Conservation (phyloP, 1,140 invertebrate genomes). For the Olivierus martensii region DNA sequence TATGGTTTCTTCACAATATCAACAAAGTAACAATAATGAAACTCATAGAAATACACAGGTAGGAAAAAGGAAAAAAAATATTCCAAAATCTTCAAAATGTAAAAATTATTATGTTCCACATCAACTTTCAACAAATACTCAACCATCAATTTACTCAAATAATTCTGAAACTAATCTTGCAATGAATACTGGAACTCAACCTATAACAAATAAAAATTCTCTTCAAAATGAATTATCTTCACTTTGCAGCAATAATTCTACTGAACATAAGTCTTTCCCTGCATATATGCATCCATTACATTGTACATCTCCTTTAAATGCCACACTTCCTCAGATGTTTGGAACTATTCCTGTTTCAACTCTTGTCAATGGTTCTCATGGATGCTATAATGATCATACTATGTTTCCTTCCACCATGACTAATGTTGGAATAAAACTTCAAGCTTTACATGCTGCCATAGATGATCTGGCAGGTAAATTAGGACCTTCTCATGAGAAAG, state of each 20-base stretch:
- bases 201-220: slow-evolving; percentile 3
- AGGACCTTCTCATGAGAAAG: slow-evolving; percentile 13
- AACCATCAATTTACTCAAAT: neutral
- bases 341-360: slow-evolving; percentile 11
- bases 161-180: too few species aligned
- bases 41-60: too few species aligned
- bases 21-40: too few species aligned
- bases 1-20: neutral
- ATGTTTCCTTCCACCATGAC: slow-evolving; percentile 12
- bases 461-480: slow-evolving; percentile 16
- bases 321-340: slow-evolving; percentile 5
- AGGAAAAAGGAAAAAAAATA: slow-evolving; percentile 9
- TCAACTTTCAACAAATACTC: slow-evolving; percentile 10
- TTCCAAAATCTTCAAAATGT: slow-evolving; percentile 4
- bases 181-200: slow-evolving; percentile 2
- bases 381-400: slow-evolving; percentile 12
- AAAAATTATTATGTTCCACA: slow-evolving; percentile 9
- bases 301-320: neutral
- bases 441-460: slow-evolving; percentile 14
- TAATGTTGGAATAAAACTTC: slow-evolving; percentile 14
- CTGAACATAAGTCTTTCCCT: slow-evolving; percentile 14
- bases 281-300: slow-evolving; percentile 10
- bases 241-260: slow-evolving; percentile 9
- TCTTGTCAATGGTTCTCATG: slow-evolving; percentile 9
- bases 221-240: slow-evolving; percentile 8